Evolutionary conservation across 2,113 vertebrate species (phyloP), one percentile per base, ranked within the genome.

Genomic region (Pachypanchax playfairii): DNA sequence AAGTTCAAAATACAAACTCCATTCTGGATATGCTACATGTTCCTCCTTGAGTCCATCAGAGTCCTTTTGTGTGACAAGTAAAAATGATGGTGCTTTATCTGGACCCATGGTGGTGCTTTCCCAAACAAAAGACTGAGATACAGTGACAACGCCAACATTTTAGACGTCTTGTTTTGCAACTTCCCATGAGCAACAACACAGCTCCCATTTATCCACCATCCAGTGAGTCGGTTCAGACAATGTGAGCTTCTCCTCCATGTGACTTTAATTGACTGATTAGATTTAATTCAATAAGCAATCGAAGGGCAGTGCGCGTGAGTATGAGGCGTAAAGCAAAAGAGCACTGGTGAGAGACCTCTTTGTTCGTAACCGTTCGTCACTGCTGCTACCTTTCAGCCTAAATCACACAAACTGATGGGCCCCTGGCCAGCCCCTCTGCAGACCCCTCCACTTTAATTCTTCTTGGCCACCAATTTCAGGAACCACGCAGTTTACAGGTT

Each of bases 241-340:
- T 75, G 76, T 79, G 67, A 77, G 67, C 67, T 73, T 70, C 74
- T 70, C 41, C 67, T 90, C 86, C 90, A 90, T 92, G 91, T 92
- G 91, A 92, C 87, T 90, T 84, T 89, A 92, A 92, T 92, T 91
- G 90, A 87, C 38, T 79, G 86, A 90, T 90, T 91, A 90, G 77
- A 57, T 58, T 65, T 92, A 92, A 92, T 89, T 91, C 82, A 92
- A 92, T 92, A 89, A 92, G 82, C 82, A 71, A 90, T 85, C 63
- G 86, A 85, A 88, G 87, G 88, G 60, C 83, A 66, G 63, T 80
- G 87, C 84, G 84, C 85, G 82, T 90, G 87, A 90, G 88, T 85
- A 77, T 83, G 80, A 85, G 87, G 88, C 84, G 77, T 90, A 90
- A 88, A 90, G 83, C 73, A 85, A 88, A 90, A 89, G 88, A 82